Conservation (phyloP, 2,113 vertebrate genomes). For the Monopterus albus region DNA sequence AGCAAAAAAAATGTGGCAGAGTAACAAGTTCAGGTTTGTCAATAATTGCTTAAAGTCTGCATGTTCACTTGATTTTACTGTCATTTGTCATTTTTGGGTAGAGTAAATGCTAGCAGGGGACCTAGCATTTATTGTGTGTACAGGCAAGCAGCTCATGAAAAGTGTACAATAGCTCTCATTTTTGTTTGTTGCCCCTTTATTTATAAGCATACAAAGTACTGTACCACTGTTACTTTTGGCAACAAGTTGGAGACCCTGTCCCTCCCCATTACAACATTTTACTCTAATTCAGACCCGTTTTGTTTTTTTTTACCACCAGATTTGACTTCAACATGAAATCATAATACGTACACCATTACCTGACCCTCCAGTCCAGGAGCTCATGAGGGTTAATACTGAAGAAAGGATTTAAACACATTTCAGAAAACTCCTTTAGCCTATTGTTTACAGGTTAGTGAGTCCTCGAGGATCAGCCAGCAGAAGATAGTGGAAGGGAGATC, state of each 20-base stretch:
- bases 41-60: too few relatives aligned
- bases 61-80: too few relatives aligned
- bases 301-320: neutral
- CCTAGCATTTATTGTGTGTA: too few relatives aligned
- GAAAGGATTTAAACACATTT: too few relatives aligned
- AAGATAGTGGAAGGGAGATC: slow-evolving; percentile 4
- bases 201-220: slow-evolving; percentile 53
- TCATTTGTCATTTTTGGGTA: too few relatives aligned
- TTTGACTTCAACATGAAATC: slow-evolving; percentile 69
- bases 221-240: slow-evolving; percentile 54
- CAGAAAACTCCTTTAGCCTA: neutral
- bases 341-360: neutral
- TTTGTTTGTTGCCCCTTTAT: slow-evolving; percentile 46
- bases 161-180: slow-evolving; percentile 9
- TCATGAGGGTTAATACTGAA: slow-evolving; percentile 25
- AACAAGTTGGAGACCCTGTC: slow-evolving; percentile 25
- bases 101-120: too few relatives aligned
- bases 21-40: too few relatives aligned
- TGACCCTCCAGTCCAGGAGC: slow-evolving; percentile 2
- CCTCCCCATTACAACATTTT: neutral
- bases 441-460: neutral
- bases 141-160: slow-evolving; percentile 1
- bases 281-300: slow-evolving; percentile 6
- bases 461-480: slow-evolving; percentile 1
- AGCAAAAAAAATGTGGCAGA: too few relatives aligned